phyloP scores from a whole-genome alignment of 2,888 invertebrate genomes.

The Cremastinae sp. region DNA sequence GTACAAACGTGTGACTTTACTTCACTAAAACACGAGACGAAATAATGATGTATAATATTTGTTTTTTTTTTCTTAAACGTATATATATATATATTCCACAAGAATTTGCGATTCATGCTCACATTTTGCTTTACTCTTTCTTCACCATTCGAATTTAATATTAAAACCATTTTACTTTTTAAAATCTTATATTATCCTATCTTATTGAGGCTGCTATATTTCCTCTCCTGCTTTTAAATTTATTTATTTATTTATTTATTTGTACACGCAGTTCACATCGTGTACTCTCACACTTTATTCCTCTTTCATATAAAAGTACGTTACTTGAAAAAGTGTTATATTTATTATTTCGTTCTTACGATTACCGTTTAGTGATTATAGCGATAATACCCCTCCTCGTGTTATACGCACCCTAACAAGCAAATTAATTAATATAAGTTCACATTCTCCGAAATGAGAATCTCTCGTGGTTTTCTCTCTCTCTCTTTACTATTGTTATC shows the following conservation, averaged over 20 bases:
- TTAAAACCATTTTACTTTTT: constrained; percentile 8
- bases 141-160: constrained; percentile 11
- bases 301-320: constrained; percentile 73
- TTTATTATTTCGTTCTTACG: constrained; percentile 37
- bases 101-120: constrained; percentile 25
- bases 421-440: constrained; percentile 42
- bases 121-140: constrained; percentile 8
- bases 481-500: not conserved
- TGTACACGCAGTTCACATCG: constrained; percentile 30
- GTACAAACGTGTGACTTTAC: constrained; percentile 71
- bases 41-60: constrained; percentile 59
- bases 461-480: constrained; percentile 30
- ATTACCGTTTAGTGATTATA: constrained; percentile 31
- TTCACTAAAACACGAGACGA: constrained; percentile 66
- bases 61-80: constrained; percentile 34
- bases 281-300: constrained; percentile 50
- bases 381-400: constrained; percentile 35
- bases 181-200: constrained; percentile 17
- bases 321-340: constrained; percentile 72
- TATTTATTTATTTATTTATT: constrained; percentile 28
- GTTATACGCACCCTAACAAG: constrained; percentile 51
- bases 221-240: constrained; percentile 26
- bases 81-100: constrained; percentile 39
- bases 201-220: constrained; percentile 41
- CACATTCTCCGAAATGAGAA: constrained; percentile 44